Base-by-base conservation (phyloP, 2,888 invertebrate species). In the Phyto melanocephala region DNA sequence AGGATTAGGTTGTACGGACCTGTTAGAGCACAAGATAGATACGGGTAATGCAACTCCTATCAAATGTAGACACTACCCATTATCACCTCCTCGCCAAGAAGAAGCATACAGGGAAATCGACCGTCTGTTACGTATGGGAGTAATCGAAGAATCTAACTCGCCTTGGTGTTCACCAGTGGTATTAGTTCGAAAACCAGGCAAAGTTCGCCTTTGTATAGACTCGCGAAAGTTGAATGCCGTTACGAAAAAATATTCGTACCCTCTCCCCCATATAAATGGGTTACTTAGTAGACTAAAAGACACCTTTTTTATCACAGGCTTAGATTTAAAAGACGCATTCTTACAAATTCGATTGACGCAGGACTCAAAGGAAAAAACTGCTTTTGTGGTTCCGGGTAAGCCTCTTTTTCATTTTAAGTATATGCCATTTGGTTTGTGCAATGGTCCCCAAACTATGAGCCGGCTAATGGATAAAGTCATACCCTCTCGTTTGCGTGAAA, bases 391-490 rank as follows among this genome's bases (percentile, higher is more conserved):
- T 15, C 42, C 42, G 15, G 42, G 42, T 15, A 42, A 42, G 15
- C 42, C 15, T 15, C 15, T 42, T n/a, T 42, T 42, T 15, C 42
- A 42, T 42, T 42, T n/a, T 15, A 42, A 42, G 6, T 42, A 5
- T 7, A 42, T 15, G 42, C 42, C 42, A 42, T 42, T 42, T 15
- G 67, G 67, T 2, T 50, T 67, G 15, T 67, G 67, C 10, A 67
- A 40, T 37, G 67, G 52, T 22, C 52, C 67, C 1, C 67, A 67
- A 37, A 22, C 52, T 2, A 67, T 67, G 52, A 67, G 52, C 24
- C 33, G 40, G 3, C 40, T 52, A n/a, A 67, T 67, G 67, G 67
- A 52, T 35, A 67, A 67, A 7, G 20, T 20, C n/a, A 42, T 62
- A 5, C 62, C 62, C 1, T 62, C 62, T 1, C 62, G 62, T 11